phyloP scores from a whole-genome alignment of 1,140 invertebrate genomes.

The Pentalonia nigronervosa region DNA sequence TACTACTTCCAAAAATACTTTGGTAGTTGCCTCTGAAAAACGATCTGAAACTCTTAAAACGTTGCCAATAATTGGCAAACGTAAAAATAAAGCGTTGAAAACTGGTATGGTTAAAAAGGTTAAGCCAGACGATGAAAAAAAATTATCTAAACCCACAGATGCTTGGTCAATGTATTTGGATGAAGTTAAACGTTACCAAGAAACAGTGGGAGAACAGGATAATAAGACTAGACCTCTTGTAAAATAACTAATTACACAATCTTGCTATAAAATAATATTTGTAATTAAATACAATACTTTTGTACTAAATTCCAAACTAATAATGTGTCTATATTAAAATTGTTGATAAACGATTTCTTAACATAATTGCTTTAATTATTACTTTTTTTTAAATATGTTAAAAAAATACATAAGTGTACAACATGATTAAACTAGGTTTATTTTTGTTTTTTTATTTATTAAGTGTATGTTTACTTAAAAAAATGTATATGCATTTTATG shows the following conservation, averaged over 20 bases:
- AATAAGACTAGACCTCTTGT: constrained; percentile 86
- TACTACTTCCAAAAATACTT: not conserved
- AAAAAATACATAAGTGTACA: not conserved
- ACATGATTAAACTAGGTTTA: not conserved
- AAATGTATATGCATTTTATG: not conserved
- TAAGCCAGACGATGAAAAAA: constrained; percentile 71
- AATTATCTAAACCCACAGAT: constrained; percentile 76
- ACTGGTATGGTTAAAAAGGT: constrained; percentile 89
- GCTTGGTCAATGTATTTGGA: constrained; percentile 92
- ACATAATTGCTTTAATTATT: not conserved
- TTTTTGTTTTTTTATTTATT: not conserved
- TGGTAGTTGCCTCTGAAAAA: not conserved
- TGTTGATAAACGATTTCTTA: not conserved
- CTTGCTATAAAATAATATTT: not conserved
- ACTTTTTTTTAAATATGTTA: not conserved
- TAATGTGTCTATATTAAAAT: not conserved
- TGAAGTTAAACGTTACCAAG: constrained; percentile 91
- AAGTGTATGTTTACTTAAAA: not conserved
- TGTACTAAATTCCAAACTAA: not conserved
- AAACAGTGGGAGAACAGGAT: constrained; percentile 84
- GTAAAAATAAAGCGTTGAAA: constrained; percentile 84
- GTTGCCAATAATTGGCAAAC: constrained; percentile 73
- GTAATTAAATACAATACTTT: constrained; percentile 31
- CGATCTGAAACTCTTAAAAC: constrained; percentile 21
- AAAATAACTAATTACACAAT: constrained; percentile 65